These are phyloP conservation scores for Neoarius graeffei DNA, from an alignment of 2,113 vertebrate genomes.

Conservation along the genomic window DNA sequence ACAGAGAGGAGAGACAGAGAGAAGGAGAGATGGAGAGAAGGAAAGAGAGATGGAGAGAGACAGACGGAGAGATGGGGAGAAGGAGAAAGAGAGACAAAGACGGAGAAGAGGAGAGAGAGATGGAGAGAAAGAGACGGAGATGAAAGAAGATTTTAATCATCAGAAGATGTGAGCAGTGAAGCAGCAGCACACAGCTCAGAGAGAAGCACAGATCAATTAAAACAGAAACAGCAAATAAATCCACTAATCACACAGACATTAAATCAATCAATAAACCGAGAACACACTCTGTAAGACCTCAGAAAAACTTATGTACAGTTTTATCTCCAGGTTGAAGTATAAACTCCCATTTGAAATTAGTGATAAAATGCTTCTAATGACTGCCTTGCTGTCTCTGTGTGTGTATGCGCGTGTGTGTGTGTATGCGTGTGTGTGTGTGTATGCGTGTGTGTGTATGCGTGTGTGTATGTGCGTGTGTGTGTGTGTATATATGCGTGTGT, in stretches of 20 bases:
- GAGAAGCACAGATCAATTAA: neutral
- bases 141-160: neutral
- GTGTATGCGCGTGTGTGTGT: neutral
- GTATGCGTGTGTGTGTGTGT: neutral
- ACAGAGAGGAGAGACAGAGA: no score
- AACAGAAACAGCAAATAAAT: neutral
- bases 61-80: neutral
- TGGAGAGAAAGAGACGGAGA: neutral
- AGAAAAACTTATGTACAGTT: no score
- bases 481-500: no score
- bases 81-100: neutral
- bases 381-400: no score
- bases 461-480: neutral
- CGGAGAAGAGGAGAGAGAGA: neutral
- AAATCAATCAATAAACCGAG: neutral
- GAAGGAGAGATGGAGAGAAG: no score
- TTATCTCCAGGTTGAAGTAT: no score
- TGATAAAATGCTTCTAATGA: no score
- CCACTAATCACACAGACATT: no score
- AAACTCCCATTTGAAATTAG: no score
- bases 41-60: neutral
- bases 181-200: neutral
- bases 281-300: no score
- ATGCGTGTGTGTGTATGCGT: neutral
- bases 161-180: neutral